These are phyloP conservation scores for Linurgus olivaceus DNA, from an alignment of 2,797 vertebrate genomes.

Conservation along the genomic window DNA sequence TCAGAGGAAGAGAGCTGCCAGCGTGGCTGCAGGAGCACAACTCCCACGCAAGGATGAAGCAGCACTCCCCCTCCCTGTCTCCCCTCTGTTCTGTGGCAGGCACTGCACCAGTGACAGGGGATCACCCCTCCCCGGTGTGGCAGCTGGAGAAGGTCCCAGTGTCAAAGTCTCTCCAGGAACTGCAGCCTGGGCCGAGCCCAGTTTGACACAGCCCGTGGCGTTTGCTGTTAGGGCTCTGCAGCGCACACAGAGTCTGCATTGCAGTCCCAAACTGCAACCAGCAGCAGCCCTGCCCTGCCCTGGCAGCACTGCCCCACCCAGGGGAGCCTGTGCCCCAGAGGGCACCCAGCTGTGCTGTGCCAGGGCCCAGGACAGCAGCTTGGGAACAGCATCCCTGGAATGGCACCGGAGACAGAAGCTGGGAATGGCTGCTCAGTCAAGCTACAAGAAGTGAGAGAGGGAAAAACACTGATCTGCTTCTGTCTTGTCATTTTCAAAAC, in stretches of 20 bases:
- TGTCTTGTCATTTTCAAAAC: background rate
- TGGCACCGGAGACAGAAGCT: accelerated
- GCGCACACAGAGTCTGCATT: constrained; percentile 40
- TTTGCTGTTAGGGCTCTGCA: constrained; percentile 23
- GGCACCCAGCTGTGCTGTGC: background rate
- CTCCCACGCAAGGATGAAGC: background rate
- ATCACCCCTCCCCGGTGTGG: accelerated
- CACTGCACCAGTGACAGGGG: background rate
- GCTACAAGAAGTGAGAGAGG: background rate
- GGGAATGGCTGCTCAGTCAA: background rate
- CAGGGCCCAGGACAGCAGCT: background rate
- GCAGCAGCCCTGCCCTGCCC: constrained; percentile 10
- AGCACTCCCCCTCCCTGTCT: background rate
- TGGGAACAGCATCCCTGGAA: background rate
- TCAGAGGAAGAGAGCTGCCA: background rate
- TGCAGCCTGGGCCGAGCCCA: background rate
- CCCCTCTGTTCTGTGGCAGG: background rate
- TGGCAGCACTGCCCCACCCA: background rate
- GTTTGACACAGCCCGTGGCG: background rate
- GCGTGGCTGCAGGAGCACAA: background rate
- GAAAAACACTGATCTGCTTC: background rate
- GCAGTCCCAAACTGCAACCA: constrained; percentile 51
- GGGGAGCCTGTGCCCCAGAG: background rate
- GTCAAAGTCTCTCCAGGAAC: background rate
- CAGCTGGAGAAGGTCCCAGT: background rate